phyloP scores from a whole-genome alignment of 2,113 vertebrate genomes.

The Corydoras maculifer region DNA sequence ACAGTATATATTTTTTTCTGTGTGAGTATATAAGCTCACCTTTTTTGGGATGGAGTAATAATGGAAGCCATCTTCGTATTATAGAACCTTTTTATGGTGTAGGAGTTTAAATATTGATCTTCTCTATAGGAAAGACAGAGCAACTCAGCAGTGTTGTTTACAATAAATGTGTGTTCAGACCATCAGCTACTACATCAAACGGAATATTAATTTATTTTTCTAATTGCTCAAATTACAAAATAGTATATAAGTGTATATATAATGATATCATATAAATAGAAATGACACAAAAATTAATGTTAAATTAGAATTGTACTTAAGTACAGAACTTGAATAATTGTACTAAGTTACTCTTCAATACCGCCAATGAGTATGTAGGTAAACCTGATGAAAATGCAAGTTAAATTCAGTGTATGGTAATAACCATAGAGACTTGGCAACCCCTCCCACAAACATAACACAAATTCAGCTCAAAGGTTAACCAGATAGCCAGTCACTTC shows the following conservation, averaged over 20 bases:
- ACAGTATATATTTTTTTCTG: neutral
- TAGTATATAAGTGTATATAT: too few species aligned
- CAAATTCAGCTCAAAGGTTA: slow-evolving; percentile 52
- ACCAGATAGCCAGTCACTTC: slow-evolving; percentile 17
- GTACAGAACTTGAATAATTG: too few species aligned
- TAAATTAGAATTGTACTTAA: too few species aligned
- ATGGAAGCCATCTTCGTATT: slow-evolving; percentile 77
- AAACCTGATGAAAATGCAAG: too few species aligned
- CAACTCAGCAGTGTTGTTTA: neutral
- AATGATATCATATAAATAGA: too few species aligned
- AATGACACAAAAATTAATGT: too few species aligned
- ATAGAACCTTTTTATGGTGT: slow-evolving; percentile 90
- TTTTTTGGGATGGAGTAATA: slow-evolving; percentile 88
- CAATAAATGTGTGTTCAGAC: neutral
- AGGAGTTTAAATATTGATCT: slow-evolving; percentile 85
- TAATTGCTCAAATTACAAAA: too few species aligned
- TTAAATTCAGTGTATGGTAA: too few species aligned
- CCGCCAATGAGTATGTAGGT: too few species aligned
- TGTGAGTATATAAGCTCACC: slow-evolving; percentile 56
- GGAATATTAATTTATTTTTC: too few species aligned
- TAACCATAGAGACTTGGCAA: neutral
- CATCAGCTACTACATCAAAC: neutral
- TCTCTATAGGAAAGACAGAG: slow-evolving; percentile 61
- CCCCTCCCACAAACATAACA: slow-evolving; percentile 48
- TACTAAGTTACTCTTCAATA: too few species aligned